Conservation (phyloP, 2,888 invertebrate species). For the Ernsta delagoae region DNA sequence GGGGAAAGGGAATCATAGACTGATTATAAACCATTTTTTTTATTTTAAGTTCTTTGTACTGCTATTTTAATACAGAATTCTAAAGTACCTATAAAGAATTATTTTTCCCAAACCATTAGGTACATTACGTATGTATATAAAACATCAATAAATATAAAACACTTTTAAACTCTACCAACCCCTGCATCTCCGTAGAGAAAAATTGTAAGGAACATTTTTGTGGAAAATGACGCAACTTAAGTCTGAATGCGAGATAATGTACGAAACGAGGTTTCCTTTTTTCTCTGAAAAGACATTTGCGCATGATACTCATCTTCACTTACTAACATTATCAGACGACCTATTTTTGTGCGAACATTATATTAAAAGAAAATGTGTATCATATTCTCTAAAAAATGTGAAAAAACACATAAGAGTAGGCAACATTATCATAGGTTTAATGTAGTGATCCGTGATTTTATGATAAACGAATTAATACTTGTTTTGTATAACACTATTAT, state of each 20-base stretch:
- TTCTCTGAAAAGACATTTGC: constrained; percentile 25
- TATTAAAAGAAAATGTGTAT: constrained; percentile 3
- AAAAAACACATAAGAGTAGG: too few relatives aligned
- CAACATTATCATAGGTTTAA: too few relatives aligned
- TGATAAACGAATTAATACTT: too few relatives aligned
- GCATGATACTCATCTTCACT: constrained; percentile 24
- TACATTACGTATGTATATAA: not conserved
- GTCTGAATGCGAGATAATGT: constrained; percentile 31
- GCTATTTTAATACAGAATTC: too few relatives aligned
- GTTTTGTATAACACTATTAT: too few relatives aligned
- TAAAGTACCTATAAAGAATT: too few relatives aligned
- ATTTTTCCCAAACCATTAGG: too few relatives aligned
- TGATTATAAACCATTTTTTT: too few relatives aligned
- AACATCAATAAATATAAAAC: not conserved
- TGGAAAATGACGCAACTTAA: constrained; percentile 31
- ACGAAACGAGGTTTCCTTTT: constrained; percentile 23
- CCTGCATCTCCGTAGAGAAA: constrained; percentile 5
- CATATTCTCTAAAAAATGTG: too few relatives aligned
- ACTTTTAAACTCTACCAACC: not conserved
- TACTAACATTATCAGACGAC: constrained; percentile 11
- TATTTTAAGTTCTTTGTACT: too few relatives aligned
- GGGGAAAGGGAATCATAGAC: too few relatives aligned
- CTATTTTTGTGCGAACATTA: constrained; percentile 4
- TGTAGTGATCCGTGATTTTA: too few relatives aligned
- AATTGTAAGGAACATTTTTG: constrained; percentile 23